phyloP scores from a whole-genome alignment of 2,797 vertebrate species.

The Myotis daubentonii region DNA sequence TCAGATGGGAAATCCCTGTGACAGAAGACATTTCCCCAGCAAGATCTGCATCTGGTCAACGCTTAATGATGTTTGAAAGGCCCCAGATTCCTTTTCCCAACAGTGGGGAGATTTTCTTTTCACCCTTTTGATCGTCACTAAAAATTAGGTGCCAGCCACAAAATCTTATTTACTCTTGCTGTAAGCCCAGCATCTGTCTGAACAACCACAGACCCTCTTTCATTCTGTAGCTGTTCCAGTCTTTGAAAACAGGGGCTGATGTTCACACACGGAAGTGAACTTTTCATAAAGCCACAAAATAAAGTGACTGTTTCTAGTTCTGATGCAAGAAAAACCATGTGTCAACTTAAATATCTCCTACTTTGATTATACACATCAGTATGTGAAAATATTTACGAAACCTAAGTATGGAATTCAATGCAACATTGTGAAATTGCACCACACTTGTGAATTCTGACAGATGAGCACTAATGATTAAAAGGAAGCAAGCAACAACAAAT shows the following conservation, averaged over 20 bases:
- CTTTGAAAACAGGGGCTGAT: constrained; percentile 55
- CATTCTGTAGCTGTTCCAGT: constrained; percentile 11
- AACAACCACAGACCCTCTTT: constrained; percentile 47
- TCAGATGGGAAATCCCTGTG: background rate
- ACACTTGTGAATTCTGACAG: background rate
- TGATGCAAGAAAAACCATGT: constrained; percentile 49
- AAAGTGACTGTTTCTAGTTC: constrained; percentile 57
- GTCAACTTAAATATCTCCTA: constrained; percentile 42
- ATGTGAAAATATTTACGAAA: constrained; percentile 55
- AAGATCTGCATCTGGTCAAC: background rate
- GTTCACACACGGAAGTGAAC: constrained; percentile 52
- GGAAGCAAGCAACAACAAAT: constrained; percentile 6
- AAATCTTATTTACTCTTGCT: constrained; percentile 36
- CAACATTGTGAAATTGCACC: background rate
- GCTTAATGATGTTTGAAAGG: background rate
- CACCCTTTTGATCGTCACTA: constrained; percentile 63
- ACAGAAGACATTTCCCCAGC: background rate
- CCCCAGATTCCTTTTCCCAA: constrained; percentile 39
- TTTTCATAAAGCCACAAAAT: constrained; percentile 68
- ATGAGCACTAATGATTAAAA: constrained; percentile 30
- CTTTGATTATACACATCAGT: constrained; percentile 20
- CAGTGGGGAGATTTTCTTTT: constrained; percentile 49
- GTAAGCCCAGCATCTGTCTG: constrained; percentile 51
- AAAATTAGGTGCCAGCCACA: constrained; percentile 63
- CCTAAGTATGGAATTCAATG: background rate